Conservation (phyloP, 2,888 invertebrate species). For the Chorisops tibialis region DNA sequence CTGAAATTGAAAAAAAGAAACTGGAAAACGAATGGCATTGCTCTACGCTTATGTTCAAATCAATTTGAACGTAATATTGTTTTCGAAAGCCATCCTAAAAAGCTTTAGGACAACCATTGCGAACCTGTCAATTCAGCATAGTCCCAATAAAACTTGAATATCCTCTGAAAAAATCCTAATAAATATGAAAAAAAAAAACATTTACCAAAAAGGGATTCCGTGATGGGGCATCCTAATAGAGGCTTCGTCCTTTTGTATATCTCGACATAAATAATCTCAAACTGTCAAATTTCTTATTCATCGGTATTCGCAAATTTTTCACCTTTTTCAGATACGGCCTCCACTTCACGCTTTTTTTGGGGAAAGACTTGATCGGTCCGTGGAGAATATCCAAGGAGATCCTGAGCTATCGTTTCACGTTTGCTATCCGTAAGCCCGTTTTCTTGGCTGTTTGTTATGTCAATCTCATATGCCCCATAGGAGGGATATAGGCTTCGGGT, state of each 20-base stretch:
- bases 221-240: constrained; percentile 22
- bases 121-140: constrained; percentile 12
- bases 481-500: no score
- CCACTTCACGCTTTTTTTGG: not conserved
- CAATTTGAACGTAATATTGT: no score
- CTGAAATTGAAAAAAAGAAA: not conserved
- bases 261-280: constrained; percentile 37
- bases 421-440: no score
- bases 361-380: constrained; percentile 23
- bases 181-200: constrained; percentile 5
- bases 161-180: not conserved
- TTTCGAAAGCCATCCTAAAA: not conserved
- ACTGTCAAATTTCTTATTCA: constrained; percentile 40
- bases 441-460: no score
- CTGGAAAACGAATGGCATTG: no score
- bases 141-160: not conserved
- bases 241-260: constrained; percentile 20
- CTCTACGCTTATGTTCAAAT: no score
- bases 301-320: constrained; percentile 38
- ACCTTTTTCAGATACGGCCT: constrained; percentile 29
- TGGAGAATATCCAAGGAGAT: constrained; percentile 9
- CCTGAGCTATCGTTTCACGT: no score
- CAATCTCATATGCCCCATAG: no score
- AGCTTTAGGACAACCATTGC: not conserved
- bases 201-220: constrained; percentile 12